Percentiles rank a stretch among this genome's conserved stretches.
Evolutionary conservation across 2,113 vertebrate species (phyloP).

Genomic region (Thunnus maccoyii): DNA sequence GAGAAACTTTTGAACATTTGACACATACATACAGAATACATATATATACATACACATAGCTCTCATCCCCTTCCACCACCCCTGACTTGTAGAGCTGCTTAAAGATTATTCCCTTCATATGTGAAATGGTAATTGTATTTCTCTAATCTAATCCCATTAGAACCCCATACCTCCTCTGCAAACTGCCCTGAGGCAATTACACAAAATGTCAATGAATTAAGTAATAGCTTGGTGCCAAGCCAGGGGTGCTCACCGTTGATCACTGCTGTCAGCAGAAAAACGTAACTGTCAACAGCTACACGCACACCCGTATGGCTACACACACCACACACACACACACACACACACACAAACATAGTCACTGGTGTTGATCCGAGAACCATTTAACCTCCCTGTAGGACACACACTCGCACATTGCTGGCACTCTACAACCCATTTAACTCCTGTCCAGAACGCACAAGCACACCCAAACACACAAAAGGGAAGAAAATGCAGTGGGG

Average conservation of each 20-base stretch:
- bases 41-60: slow-evolving; percentile 23
- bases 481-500: slow-evolving; percentile 28
- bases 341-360: slow-evolving; percentile 32
- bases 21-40: not conserved
- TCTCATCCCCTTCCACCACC: slow-evolving; percentile 7
- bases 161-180: slow-evolving; percentile 74
- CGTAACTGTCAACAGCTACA: slow-evolving; percentile 78
- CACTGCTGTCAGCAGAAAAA: slow-evolving; percentile 83
- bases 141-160: slow-evolving; percentile 86
- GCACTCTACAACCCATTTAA: slow-evolving; percentile 62
- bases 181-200: slow-evolving; percentile 85
- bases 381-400: slow-evolving; percentile 72
- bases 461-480: slow-evolving; percentile 15
- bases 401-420: slow-evolving; percentile 55
- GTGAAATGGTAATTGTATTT: slow-evolving; percentile 85
- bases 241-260: slow-evolving; percentile 79
- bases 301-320: not conserved
- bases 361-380: slow-evolving; percentile 51
- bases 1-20: not conserved
- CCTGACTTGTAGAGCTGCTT: slow-evolving; percentile 39
- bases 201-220: slow-evolving; percentile 88
- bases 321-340: slow-evolving; percentile 9
- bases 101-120: slow-evolving; percentile 77
- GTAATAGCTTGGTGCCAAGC: slow-evolving; percentile 84
- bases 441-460: slow-evolving; percentile 36